phyloP scores from a whole-genome alignment of 2,888 invertebrate genomes.

The Oscheius sp. region DNA sequence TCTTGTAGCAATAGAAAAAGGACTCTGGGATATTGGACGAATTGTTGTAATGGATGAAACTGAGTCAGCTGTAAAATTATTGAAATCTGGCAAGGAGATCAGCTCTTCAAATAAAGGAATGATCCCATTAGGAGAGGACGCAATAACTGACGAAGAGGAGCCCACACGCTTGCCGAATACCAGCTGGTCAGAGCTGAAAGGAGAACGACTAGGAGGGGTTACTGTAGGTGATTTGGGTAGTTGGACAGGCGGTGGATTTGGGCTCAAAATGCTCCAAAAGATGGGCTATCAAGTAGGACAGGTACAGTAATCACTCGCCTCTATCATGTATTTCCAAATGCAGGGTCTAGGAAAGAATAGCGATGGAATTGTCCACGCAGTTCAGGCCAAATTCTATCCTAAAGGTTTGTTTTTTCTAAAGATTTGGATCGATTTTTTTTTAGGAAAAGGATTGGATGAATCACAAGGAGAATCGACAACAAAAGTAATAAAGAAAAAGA shows the following conservation, averaged over 20 bases:
- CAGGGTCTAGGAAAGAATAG: constrained; percentile 52
- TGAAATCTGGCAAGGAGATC: constrained; percentile 42
- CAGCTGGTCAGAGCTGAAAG: constrained; percentile 37
- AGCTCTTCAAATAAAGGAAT: constrained; percentile 23
- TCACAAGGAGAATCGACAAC: background rate
- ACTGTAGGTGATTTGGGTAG: constrained; percentile 44
- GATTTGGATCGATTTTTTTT: background rate
- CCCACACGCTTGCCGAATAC: constrained; percentile 11
- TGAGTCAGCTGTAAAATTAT: constrained; percentile 46
- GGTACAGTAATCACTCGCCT: background rate
- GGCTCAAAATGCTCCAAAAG: constrained; percentile 53
- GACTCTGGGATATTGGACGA: constrained; percentile 51
- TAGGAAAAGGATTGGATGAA: constrained; percentile 46
- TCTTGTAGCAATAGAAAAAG: constrained; percentile 33
- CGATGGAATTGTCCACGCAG: constrained; percentile 58
- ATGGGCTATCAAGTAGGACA: constrained; percentile 56
- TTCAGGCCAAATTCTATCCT: constrained; percentile 47
- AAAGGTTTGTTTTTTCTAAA: constrained; percentile 36
- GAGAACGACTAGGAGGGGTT: constrained; percentile 21
- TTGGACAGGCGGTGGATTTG: constrained; percentile 53
- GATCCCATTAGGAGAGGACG: constrained; percentile 39
- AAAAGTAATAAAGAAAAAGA: constrained; percentile 21
- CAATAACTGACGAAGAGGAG: background rate
- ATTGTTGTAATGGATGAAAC: constrained; percentile 45
- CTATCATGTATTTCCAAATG: background rate